phyloP scores from a whole-genome alignment of 2,113 vertebrate genomes.

The Heterocephalus glaber region DNA sequence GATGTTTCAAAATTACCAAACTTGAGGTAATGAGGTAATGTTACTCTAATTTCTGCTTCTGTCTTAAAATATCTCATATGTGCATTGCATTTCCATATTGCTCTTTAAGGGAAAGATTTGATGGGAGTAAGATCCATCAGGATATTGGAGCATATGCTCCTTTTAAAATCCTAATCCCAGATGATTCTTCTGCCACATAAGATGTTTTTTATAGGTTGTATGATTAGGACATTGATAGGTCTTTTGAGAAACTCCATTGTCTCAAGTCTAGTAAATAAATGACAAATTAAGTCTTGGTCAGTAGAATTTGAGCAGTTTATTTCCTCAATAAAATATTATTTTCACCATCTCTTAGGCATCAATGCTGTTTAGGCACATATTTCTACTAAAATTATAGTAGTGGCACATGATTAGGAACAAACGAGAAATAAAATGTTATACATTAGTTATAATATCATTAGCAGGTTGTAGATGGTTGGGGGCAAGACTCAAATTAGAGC shows the following conservation, averaged over 20 bases:
- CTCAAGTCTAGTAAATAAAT: not conserved
- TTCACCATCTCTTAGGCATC: not conserved
- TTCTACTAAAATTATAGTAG: not conserved
- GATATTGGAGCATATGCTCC: not conserved
- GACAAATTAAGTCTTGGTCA: not conserved
- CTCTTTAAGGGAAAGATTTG: not conserved
- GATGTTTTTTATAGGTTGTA: not conserved
- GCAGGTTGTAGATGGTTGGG: not conserved
- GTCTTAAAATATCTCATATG: not conserved
- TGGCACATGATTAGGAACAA: not conserved
- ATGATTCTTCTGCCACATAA: not conserved
- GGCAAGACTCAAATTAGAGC: not conserved
- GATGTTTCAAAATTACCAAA: no score
- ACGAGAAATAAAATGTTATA: not conserved
- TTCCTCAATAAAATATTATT: not conserved
- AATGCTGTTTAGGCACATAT: not conserved
- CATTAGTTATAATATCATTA: not conserved
- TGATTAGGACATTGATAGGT: not conserved
- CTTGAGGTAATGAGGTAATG: not conserved
- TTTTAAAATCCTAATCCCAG: not conserved
- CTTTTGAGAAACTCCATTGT: not conserved
- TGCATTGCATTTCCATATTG: not conserved
- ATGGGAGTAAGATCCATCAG: not conserved
- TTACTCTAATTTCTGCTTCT: not conserved
- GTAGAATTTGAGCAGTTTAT: not conserved